Conservation (phyloP, 2,797 vertebrate species). For the Chromis chromis region DNA sequence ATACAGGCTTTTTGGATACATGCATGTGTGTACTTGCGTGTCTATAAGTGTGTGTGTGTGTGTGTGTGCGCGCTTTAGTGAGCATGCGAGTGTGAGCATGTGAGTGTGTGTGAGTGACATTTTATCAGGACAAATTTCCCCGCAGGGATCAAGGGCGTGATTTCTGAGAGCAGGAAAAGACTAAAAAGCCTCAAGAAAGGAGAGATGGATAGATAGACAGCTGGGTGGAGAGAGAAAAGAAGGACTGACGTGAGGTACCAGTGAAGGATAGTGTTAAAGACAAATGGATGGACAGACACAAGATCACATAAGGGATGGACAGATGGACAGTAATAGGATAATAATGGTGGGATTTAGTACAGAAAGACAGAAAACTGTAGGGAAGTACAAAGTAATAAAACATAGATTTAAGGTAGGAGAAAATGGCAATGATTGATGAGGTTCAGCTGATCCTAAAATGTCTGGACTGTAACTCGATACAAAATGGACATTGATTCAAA, state of each 20-base stretch:
- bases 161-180: conserved; percentile 74
- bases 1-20: conserved; percentile 80
- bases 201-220: conserved; percentile 72
- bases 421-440: neutral
- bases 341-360: conserved; percentile 12
- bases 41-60: conserved; percentile 56
- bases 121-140: conserved; percentile 84
- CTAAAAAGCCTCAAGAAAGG: conserved; percentile 76
- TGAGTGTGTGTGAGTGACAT: conserved; percentile 70
- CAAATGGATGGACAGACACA: conserved; percentile 46
- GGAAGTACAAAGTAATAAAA: no score
- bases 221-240: conserved; percentile 48
- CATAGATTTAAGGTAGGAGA: neutral
- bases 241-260: conserved; percentile 30
- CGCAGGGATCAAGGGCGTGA: conserved; percentile 76
- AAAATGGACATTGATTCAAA: neutral
- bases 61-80: neutral
- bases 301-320: conserved; percentile 25
- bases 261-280: conserved; percentile 46
- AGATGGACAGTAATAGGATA: conserved; percentile 21
- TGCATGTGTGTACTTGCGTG: conserved; percentile 64
- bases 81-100: neutral
- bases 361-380: neutral
- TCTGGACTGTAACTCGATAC: neutral
- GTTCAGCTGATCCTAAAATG: neutral